Percentiles rank a stretch among this genome's conserved stretches.
phyloP scores from a whole-genome alignment of 2,888 invertebrate genomes.

The Cerceris rybyensis region DNA sequence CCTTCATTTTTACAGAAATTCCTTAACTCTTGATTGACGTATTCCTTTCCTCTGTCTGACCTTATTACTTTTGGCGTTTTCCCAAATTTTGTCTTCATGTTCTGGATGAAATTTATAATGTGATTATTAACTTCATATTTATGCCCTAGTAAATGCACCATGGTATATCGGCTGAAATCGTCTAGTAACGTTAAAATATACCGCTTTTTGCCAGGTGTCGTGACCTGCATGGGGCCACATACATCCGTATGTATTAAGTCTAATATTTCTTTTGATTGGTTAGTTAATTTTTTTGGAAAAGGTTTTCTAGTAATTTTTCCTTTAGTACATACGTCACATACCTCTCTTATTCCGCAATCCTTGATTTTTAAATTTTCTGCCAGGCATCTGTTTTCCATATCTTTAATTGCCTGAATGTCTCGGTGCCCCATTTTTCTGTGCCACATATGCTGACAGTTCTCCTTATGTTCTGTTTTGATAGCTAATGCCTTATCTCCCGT shows the following conservation, averaged over 20 bases:
- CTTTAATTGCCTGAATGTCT: no score
- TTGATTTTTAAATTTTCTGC: background rate
- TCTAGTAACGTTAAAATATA: conserved; percentile 72
- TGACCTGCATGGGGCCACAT: conserved; percentile 70
- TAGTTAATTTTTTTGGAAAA: conserved; percentile 10
- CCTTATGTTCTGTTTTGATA: no score
- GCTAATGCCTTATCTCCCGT: no score
- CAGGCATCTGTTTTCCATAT: no score
- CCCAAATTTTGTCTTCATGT: conserved; percentile 30
- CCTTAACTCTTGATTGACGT: conserved; percentile 28
- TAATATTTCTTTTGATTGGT: conserved; percentile 22
- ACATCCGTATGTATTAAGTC: conserved; percentile 70
- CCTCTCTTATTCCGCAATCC: background rate
- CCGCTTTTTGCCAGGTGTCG: conserved; percentile 58
- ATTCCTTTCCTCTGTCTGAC: conserved; percentile 52
- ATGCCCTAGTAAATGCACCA: conserved; percentile 36
- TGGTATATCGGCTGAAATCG: conserved; percentile 66
- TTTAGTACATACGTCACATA: background rate
- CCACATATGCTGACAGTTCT: no score
- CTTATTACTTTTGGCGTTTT: conserved; percentile 33
- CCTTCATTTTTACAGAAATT: conserved; percentile 60
- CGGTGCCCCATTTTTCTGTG: no score
- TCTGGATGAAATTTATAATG: conserved; percentile 39
- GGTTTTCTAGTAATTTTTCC: background rate
- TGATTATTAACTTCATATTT: conserved; percentile 34